Evolutionary conservation across 1,140 invertebrate species (phyloP), one percentile per base, ranked within the genome.

Genomic region (Leucophenga varia): DNA sequence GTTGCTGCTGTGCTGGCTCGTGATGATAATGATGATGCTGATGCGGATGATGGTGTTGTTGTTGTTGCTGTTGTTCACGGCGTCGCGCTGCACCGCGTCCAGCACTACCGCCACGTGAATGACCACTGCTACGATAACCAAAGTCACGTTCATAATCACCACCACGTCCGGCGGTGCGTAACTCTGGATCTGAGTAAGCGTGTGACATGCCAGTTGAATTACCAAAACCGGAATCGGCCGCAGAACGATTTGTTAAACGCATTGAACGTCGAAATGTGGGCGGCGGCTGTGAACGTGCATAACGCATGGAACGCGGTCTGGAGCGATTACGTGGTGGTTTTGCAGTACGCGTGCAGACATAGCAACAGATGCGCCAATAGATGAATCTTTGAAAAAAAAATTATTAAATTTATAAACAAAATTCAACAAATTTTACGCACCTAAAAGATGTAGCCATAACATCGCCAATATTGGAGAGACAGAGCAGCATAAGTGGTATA

Each of bases 401-500:
- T 13, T 43, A n/a, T n/a, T n/a, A n/a, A n/a, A n/a, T n/a, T n/a
- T n/a, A n/a, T n/a, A 36, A 36, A 36, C 17, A 36, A 36, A 36
- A 36, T 12, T 25, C 16, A 48, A 21, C 19, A 49, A 59, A 54
- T 68, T 74, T n/a, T n/a, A n/a, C n/a, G n/a, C n/a, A 85, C 84
- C 87, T 83, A 77, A 96, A 96, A 22, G 92, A 91, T 41, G 93
- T 89, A 6, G 94, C 93, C 89, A 97, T 92, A 42, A 94, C 87
- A 73, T 95, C 91, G n/a, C 94, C 93, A 50, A 97, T 95, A 71
- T 95, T 95, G 30, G 93, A 95, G 21, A 97, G 80, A 59, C 93
- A 95, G 3, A 97, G 81, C 42, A 97, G 82, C 89, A 96, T 95
- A 42, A 97, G 77, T 0, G 94, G 93, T 57, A 97, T 97, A 14